These are phyloP conservation scores for Tragelaphus scriptus DNA, from an alignment of 2,113 vertebrate genomes.

Conservation along the genomic window DNA sequence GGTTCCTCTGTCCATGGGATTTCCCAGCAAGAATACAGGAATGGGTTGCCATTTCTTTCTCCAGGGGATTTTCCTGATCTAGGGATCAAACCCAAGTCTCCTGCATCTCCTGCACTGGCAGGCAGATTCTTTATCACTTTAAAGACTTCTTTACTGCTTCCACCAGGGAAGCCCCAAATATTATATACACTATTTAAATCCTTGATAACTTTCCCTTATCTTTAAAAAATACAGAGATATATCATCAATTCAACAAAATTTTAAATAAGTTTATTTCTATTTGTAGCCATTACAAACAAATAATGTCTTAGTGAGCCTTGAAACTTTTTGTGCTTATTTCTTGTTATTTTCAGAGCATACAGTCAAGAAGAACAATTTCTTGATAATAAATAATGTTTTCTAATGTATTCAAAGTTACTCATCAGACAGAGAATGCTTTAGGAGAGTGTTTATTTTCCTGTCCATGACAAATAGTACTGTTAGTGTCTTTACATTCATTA, in stretches of 20 bases:
- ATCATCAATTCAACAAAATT: not conserved
- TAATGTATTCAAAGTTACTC: not conserved
- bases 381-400: not conserved
- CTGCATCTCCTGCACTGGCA: not conserved
- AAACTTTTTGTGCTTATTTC: not conserved
- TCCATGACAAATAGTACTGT: not conserved
- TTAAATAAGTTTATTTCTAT: not conserved
- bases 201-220: not conserved
- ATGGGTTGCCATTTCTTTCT: not conserved
- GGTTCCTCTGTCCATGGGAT: not conserved
- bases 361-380: not conserved
- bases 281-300: not conserved
- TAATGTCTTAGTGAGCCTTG: not conserved
- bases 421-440: not conserved
- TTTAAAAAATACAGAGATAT: not conserved
- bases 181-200: not conserved
- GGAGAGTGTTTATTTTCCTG: not conserved
- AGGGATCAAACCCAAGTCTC: not conserved
- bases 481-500: not conserved
- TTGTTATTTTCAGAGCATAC: not conserved
- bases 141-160: not conserved
- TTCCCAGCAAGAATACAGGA: not conserved
- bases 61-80: not conserved
- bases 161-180: not conserved
- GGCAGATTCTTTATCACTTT: not conserved